Conservation (phyloP, 2,888 invertebrate species). For the Desoria tigrina region DNA sequence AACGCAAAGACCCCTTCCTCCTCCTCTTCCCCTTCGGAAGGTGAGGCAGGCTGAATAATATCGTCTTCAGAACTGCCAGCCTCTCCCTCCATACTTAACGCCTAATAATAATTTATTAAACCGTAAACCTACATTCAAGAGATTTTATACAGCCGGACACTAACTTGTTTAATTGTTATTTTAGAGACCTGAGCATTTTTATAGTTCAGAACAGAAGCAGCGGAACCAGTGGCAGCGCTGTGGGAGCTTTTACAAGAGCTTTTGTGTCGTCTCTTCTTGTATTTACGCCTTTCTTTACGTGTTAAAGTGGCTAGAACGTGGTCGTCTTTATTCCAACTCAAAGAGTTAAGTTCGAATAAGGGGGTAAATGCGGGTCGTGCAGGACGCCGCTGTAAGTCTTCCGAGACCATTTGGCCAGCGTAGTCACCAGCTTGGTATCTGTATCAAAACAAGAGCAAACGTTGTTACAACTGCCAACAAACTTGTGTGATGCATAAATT, state of each 20-base stretch:
- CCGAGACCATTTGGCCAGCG: conserved; percentile 78
- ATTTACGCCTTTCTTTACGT: conserved; percentile 90
- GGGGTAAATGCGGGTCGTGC: conserved; percentile 75
- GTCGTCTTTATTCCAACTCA: conserved; percentile 57
- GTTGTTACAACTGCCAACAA: no score
- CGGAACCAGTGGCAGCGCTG: conserved; percentile 34
- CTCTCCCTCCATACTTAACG: conserved; percentile 55
- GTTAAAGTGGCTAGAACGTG: conserved; percentile 57
- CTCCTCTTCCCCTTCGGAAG: conserved; percentile 64
- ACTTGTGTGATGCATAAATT: no score
- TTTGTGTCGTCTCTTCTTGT: conserved; percentile 92
- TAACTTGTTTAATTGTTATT: background rate
- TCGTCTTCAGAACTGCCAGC: conserved; percentile 64
- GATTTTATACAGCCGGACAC: conserved; percentile 1
- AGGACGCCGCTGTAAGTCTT: conserved; percentile 69
- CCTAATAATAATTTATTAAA: conserved; percentile 26
- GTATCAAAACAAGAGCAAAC: no score
- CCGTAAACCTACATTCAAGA: background rate
- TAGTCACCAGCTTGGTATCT: conserved; percentile 85
- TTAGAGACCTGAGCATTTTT: conserved; percentile 19
- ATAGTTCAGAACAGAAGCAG: conserved; percentile 33
- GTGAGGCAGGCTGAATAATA: conserved; percentile 51
- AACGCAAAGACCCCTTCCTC: conserved; percentile 85
- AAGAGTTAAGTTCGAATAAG: conserved; percentile 60
- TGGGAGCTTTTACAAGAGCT: conserved; percentile 53